Base-by-base conservation (phyloP, 1,140 invertebrate species). In the Sminthurides bifidus region DNA sequence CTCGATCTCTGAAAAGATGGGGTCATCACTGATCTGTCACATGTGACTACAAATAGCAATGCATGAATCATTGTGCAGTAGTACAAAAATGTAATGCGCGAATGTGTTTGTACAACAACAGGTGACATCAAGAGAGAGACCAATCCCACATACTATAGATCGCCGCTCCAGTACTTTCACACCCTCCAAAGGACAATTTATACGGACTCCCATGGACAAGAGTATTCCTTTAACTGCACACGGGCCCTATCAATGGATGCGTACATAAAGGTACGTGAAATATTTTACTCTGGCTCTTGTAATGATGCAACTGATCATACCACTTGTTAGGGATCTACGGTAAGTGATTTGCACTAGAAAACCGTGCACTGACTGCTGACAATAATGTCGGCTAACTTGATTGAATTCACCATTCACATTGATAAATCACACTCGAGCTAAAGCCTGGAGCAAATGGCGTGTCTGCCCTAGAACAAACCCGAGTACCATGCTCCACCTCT, bases 61-160 rank as follows among this genome's bases (percentile, higher is more conserved):
- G n/a, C n/a, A n/a, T n/a, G n/a, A n/a, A n/a, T n/a, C n/a, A n/a
- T n/a, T n/a, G n/a, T n/a, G n/a, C n/a, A n/a, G n/a, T n/a, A n/a
- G n/a, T n/a, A n/a, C n/a, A n/a, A n/a, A n/a, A n/a, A n/a, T n/a
- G n/a, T n/a, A n/a, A n/a, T n/a, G n/a, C n/a, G n/a, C n/a, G n/a
- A n/a, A n/a, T n/a, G n/a, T n/a, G n/a, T n/a, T n/a, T n/a, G n/a
- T n/a, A n/a, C n/a, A n/a, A 27, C 14, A 10, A 33, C 50, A 70
- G 69, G 69, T 40, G 68, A 70, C 51, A 60, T 69, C n/a, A 65
- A 67, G 37, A 62, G 72, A 30, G 64, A 59, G 29, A 61, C 61
- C 6, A 79, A 79, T 60, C 77, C 77, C 8, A 77, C 77, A 3
- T 68, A 73, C 51, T 79, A 79, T 64, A 66, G 77, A 19, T 69